phyloP scores from a whole-genome alignment of 1,140 invertebrate species.

The Drosophila suzukii region DNA sequence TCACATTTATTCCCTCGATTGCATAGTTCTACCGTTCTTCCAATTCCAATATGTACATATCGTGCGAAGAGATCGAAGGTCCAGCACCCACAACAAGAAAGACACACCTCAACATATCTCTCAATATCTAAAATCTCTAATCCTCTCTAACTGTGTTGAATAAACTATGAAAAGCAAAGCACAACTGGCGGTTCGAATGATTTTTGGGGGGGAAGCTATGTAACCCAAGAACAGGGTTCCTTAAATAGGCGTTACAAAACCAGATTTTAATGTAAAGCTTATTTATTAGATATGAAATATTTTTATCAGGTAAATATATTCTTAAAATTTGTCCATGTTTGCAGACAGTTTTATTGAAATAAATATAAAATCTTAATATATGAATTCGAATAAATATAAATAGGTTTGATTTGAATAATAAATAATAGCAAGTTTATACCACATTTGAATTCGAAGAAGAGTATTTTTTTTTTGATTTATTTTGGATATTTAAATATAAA shows the following conservation, averaged over 20 bases:
- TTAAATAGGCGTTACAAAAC: background rate
- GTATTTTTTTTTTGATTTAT: no score
- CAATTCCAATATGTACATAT: slow-evolving; percentile 67
- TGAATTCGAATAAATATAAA: no score
- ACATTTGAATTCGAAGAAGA: no score
- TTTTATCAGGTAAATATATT: no score
- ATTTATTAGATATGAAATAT: no score
- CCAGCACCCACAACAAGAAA: slow-evolving; percentile 12
- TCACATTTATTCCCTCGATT: slow-evolving; percentile 40
- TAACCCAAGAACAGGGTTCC: background rate
- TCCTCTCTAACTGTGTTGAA: slow-evolving; percentile 68
- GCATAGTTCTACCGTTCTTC: slow-evolving; percentile 38
- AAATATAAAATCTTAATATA: no score
- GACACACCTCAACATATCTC: slow-evolving; percentile 57
- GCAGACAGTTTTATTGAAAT: no score
- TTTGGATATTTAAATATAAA: no score
- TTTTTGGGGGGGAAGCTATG: slow-evolving; percentile 35
- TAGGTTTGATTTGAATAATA: no score
- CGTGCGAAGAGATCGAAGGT: slow-evolving; percentile 28
- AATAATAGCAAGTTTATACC: no score
- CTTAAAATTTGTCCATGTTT: no score
- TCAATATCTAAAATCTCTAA: slow-evolving; percentile 60
- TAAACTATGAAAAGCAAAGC: slow-evolving; percentile 68
- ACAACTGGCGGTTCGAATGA: slow-evolving; percentile 22
- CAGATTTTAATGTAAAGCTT: background rate